Evolutionary conservation across 2,797 vertebrate species (phyloP).

Genomic region (Masticophis lateralis): DNA sequence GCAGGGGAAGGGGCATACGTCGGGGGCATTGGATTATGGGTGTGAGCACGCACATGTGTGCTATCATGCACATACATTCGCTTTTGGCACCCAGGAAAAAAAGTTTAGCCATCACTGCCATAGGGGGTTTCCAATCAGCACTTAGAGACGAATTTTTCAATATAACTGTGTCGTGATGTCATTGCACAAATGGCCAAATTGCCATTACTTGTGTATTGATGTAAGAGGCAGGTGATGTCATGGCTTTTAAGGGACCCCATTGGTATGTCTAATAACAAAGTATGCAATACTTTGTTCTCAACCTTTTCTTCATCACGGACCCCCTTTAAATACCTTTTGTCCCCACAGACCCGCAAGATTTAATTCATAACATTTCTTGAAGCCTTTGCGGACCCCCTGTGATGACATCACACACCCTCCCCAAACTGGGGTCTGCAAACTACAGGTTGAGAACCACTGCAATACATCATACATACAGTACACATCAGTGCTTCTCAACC

Average conservation of each 20-base stretch:
- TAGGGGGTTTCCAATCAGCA: not conserved
- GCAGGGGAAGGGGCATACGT: too few species aligned
- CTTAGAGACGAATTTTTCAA: not conserved
- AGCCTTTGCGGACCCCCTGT: not conserved
- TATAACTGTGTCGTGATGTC: not conserved
- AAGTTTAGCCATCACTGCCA: not conserved
- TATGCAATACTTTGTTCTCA: not conserved
- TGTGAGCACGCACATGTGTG: too few species aligned
- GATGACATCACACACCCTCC: too few species aligned
- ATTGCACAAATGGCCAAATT: not conserved
- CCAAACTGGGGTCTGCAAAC: accelerated
- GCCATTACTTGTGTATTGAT: not conserved
- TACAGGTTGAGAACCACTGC: too few species aligned
- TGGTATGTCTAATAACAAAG: not conserved
- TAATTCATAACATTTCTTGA: not conserved
- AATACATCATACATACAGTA: too few species aligned
- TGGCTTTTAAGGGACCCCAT: not conserved
- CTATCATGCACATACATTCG: too few species aligned
- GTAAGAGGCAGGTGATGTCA: not conserved
- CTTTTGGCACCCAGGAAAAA: too few species aligned
- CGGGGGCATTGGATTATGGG: too few species aligned
- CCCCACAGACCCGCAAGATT: not conserved
- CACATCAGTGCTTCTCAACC: too few species aligned
- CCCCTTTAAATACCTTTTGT: not conserved
- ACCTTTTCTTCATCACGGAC: not conserved